phyloP scores from a whole-genome alignment of 2,888 invertebrate genomes.

The Cephus runcator region DNA sequence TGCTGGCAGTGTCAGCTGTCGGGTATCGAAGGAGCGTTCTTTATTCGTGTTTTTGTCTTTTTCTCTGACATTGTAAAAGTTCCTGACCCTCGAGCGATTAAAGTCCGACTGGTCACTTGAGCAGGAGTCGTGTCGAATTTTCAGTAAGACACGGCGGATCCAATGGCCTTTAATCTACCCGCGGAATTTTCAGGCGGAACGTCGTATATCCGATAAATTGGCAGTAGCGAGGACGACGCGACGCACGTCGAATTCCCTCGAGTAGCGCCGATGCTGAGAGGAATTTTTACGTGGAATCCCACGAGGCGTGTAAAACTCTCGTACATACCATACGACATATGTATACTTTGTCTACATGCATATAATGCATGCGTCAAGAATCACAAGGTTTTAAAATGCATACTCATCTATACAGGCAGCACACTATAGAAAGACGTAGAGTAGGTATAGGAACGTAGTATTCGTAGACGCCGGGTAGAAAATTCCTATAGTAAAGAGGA shows the following conservation, averaged over 20 bases:
- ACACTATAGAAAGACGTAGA: neutral
- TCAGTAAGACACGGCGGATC: neutral
- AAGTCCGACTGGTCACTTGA: neutral
- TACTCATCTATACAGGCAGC: neutral
- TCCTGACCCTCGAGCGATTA: neutral
- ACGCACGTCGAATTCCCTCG: neutral
- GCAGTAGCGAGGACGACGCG: neutral
- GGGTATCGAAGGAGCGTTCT: neutral
- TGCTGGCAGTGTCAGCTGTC: neutral
- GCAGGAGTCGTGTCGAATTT: neutral
- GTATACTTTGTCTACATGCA: neutral
- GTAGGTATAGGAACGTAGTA: neutral
- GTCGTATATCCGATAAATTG: neutral
- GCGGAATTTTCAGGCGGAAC: neutral
- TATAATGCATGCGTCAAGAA: neutral
- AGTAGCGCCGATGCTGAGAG: neutral
- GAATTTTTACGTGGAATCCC: neutral
- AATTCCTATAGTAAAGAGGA: neutral
- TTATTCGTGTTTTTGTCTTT: neutral
- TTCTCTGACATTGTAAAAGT: neutral
- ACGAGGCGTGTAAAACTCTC: neutral
- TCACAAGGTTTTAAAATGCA: neutral
- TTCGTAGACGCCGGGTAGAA: neutral
- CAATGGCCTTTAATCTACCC: neutral
- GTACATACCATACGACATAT: neutral